Conservation (phyloP, 2,797 vertebrate genomes). For the Smutsia temminckii region DNA sequence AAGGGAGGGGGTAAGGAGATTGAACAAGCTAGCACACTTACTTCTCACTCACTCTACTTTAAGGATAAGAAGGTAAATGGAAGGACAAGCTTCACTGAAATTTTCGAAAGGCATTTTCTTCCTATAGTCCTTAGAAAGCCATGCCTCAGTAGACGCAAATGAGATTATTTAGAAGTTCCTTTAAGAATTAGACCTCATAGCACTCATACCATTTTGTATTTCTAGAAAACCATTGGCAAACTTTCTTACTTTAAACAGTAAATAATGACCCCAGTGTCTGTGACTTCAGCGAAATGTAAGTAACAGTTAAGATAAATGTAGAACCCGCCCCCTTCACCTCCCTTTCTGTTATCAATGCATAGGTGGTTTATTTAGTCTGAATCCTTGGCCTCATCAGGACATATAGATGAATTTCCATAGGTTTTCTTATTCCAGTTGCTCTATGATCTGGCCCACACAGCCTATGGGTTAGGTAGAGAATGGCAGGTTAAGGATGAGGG, state of each 20-base stretch:
- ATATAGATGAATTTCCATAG: neutral
- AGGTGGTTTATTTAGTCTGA: constrained; percentile 15
- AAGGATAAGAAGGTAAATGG: neutral
- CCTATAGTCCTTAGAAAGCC: neutral
- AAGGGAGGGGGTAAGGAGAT: neutral
- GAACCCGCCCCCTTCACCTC: neutral
- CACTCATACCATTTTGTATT: neutral
- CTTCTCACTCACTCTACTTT: neutral
- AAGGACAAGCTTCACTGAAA: neutral
- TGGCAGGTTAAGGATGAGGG: constrained; percentile 33
- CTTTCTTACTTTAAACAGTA: neutral
- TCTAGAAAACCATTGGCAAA: constrained; percentile 25
- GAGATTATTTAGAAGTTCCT: constrained; percentile 10
- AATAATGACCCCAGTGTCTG: neutral
- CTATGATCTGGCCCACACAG: neutral
- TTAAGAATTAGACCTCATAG: constrained; percentile 18
- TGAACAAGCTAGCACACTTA: neutral
- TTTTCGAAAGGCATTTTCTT: neutral
- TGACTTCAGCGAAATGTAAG: constrained; percentile 10
- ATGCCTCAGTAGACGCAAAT: neutral
- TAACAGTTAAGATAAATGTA: neutral
- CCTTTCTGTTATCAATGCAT: neutral
- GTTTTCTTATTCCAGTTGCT: neutral
- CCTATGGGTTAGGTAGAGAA: neutral
- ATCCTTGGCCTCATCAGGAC: neutral